Percentiles rank a stretch among this genome's conserved stretches.
Evolutionary conservation across 2,888 invertebrate species (phyloP).

Genomic region (Uropetala carovei): DNA sequence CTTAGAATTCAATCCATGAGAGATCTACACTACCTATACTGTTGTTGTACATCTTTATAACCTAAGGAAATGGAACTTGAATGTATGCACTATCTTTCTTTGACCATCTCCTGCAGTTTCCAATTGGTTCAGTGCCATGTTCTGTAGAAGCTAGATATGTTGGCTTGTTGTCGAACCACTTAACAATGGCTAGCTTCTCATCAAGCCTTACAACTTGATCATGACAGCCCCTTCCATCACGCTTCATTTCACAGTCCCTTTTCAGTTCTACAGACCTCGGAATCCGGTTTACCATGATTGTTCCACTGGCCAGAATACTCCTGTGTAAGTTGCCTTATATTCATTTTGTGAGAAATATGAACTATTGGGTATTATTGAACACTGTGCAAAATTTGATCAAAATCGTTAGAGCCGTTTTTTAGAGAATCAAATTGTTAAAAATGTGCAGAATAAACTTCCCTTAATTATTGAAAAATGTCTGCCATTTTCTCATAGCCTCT

Average conservation of each 20-base stretch:
- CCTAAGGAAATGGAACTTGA: constrained; percentile 65
- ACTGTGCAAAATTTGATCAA: too few relatives aligned
- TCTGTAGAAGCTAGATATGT: constrained; percentile 65
- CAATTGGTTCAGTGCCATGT: constrained; percentile 60
- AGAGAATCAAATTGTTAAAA: too few relatives aligned
- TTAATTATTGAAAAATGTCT: too few relatives aligned
- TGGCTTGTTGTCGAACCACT: constrained; percentile 67
- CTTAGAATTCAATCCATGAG: constrained; percentile 66
- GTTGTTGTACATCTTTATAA: constrained; percentile 67
- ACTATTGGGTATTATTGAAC: too few relatives aligned
- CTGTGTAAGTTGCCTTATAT: too few relatives aligned
- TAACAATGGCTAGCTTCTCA: constrained; percentile 54
- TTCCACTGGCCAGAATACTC: constrained; percentile 50
- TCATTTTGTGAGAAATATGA: too few relatives aligned
- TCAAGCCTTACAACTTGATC: constrained; percentile 57
- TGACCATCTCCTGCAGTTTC: constrained; percentile 64
- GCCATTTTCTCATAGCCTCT: too few relatives aligned
- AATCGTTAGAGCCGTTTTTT: too few relatives aligned
- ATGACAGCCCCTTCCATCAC: constrained; percentile 47
- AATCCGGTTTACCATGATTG: constrained; percentile 63
- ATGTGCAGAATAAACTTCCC: too few relatives aligned
- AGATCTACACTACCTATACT: constrained; percentile 67
- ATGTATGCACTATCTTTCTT: constrained; percentile 66
- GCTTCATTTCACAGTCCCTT: constrained; percentile 45
- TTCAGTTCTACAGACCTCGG: constrained; percentile 39